Evolutionary conservation across 2,797 vertebrate species (phyloP), one percentile per base, ranked within the genome.

Genomic region (Micromesistius poutassou): DNA sequence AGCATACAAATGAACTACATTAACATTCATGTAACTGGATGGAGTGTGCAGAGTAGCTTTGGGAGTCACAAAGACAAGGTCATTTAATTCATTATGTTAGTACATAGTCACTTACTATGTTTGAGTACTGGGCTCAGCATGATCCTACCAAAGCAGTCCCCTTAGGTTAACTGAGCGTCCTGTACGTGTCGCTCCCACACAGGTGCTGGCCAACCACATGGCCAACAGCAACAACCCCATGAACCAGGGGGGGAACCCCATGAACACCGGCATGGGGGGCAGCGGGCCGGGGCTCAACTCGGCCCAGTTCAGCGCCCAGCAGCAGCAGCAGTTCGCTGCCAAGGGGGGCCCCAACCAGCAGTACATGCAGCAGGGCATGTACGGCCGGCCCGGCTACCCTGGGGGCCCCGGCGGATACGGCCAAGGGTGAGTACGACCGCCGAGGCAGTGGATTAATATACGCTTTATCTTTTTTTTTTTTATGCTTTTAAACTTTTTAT

Each of bases 161-260:
- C 66, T 66, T 7, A 66, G n/a, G 28, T 14, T 31, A 71, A 13
- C 68, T 70, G 1, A 30, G 3, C 13, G 12, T 71, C 13, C 71
- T 80, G 31, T 62, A 0, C 79, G 40, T 10, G 68, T 30, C 71
- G 50, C 83, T 86, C 62, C 77, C 74, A 16, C 80, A 70, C 87
- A 99, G 97, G 98, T 99, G 86, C 94, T 98, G 79, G 97, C 97
- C 85, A 98, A 99, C 93, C 96, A 96, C 76, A 99, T 99, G 98
- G 97, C 94, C 79, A 98, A 96, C 92, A 97, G 95, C 91, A 99
- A 96, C 94, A 99, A 98, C 90, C 96, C 96, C 86, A 96, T 99
- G 96, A 99, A 98, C 89, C 96, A 96, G 83, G 96, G 95, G 83
- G 97, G 96, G 82, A 99, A 98, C 91, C 95, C 96, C 76, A 96